Conservation (phyloP, 23 tunicate species). For the Styela clava region DNA sequence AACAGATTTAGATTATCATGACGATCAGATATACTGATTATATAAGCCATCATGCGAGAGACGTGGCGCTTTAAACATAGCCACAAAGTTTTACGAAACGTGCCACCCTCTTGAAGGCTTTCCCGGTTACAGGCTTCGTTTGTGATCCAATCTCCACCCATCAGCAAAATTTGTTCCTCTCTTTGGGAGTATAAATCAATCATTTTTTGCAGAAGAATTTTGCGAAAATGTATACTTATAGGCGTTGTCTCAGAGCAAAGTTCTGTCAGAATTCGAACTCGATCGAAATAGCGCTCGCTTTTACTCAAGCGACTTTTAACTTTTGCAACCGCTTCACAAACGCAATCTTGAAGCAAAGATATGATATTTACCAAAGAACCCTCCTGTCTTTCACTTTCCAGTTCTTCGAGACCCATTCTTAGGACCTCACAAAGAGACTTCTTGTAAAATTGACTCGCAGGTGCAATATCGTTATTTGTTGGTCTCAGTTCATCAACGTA, state of each 20-base stretch:
- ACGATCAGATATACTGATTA: slow-evolving; percentile 36
- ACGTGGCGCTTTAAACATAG: slow-evolving; percentile 28
- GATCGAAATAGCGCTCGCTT: slow-evolving; percentile 28
- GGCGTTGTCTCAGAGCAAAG: slow-evolving; percentile 8
- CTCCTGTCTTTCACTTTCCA: neutral
- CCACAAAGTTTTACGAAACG: slow-evolving; percentile 67
- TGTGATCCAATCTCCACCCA: slow-evolving; percentile 35
- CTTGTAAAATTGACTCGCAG: slow-evolving; percentile 28
- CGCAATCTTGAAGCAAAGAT: slow-evolving; percentile 32
- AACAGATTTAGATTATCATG: slow-evolving; percentile 50
- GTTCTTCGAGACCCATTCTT: slow-evolving; percentile 16
- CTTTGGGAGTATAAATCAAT: slow-evolving; percentile 8
- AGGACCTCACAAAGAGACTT: slow-evolving; percentile 36
- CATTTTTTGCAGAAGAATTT: slow-evolving; percentile 32
- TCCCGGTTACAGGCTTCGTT: slow-evolving; percentile 59
- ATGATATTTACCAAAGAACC: slow-evolving; percentile 13
- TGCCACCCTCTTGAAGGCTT: slow-evolving; percentile 66
- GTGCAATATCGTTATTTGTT: slow-evolving; percentile 32
- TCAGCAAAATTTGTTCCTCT: slow-evolving; percentile 9
- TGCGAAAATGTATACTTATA: slow-evolving; percentile 1
- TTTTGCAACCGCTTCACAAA: slow-evolving; percentile 45
- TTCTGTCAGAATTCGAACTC: slow-evolving; percentile 34
- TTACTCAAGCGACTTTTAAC: slow-evolving; percentile 28
- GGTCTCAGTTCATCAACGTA: slow-evolving; percentile 69
- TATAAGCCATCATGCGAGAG: slow-evolving; percentile 38